A percentile compares a stretch with the other conserved stretches of the same genome.
phyloP scores from a whole-genome alignment of 2,888 invertebrate species.

The Drosophila diplacantha region DNA sequence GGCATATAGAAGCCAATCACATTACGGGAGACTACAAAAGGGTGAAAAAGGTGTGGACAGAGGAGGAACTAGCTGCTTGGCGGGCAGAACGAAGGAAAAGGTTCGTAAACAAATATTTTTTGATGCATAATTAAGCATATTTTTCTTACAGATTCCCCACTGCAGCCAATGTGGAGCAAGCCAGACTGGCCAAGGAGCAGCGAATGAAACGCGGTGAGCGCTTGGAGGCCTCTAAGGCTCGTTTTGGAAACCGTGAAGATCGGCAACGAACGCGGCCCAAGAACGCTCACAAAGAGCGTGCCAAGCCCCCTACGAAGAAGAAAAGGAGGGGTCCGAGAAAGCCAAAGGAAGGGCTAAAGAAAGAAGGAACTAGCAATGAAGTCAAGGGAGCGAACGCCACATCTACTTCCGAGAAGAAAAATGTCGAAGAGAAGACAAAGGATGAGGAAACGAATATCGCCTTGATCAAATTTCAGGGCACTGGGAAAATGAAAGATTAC shows the following conservation, averaged over 20 bases:
- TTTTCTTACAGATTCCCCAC: conserved; percentile 81
- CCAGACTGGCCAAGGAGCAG: conserved; percentile 82
- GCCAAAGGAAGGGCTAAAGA: background rate
- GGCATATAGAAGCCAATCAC: conserved; percentile 91
- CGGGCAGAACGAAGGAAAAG: conserved; percentile 87
- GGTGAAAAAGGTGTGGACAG: conserved; percentile 85
- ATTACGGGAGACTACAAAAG: conserved; percentile 88
- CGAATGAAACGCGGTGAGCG: conserved; percentile 87
- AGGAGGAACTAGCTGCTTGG: conserved; percentile 92
- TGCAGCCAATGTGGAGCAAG: conserved; percentile 82
- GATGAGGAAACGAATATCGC: background rate
- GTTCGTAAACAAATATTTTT: conserved; percentile 19
- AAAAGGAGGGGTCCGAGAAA: conserved; percentile 2
- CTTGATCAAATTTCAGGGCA: conserved; percentile 64
- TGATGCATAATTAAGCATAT: background rate
- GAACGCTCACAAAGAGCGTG: conserved; percentile 13
- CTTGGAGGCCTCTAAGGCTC: conserved; percentile 78
- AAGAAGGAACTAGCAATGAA: background rate
- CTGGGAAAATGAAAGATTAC: conserved; percentile 60
- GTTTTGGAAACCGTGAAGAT: conserved; percentile 78
- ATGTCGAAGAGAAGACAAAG: background rate
- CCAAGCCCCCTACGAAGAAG: conserved; percentile 14
- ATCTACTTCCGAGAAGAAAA: background rate
- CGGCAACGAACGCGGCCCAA: conserved; percentile 62
- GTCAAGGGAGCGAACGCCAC: background rate